Evolutionary conservation across 2,888 invertebrate species (phyloP).

Genomic region (Polyommatus iphigenia): DNA sequence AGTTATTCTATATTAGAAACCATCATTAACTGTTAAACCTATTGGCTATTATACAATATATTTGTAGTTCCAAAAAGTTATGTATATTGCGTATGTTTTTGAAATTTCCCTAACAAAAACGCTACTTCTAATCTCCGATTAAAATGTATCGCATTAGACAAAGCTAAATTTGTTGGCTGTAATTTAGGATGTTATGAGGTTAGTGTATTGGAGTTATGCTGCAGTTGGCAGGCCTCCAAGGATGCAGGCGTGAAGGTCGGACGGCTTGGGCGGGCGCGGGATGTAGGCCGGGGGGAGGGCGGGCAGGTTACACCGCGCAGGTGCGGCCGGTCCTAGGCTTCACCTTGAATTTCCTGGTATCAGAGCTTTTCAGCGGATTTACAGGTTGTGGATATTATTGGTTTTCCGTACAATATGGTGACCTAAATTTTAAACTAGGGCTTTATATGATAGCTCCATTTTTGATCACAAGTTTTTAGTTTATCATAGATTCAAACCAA

Average conservation of each 20-base stretch:
- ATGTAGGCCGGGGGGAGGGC: constrained; percentile 41
- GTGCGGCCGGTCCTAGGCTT: constrained; percentile 56
- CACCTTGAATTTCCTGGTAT: constrained; percentile 23
- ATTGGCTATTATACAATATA: neutral
- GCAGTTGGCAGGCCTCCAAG: constrained; percentile 64
- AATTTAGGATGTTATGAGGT: constrained; percentile 43
- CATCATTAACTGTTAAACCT: neutral
- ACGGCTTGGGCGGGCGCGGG: constrained; percentile 37
- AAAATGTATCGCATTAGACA: neutral
- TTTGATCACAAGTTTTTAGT: neutral
- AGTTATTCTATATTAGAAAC: neutral
- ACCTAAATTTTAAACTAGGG: neutral
- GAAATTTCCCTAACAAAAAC: neutral
- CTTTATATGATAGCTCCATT: no score
- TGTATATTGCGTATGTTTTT: neutral
- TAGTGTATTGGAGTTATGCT: constrained; percentile 47
- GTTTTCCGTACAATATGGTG: neutral
- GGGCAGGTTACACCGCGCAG: constrained; percentile 59
- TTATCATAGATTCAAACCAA: neutral
- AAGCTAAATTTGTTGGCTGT: constrained; percentile 10
- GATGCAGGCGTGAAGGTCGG: constrained; percentile 70
- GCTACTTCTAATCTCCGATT: neutral
- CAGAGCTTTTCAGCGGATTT: neutral
- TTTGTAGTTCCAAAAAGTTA: neutral
- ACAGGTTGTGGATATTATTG: neutral